Evolutionary conservation across 2,113 vertebrate species (phyloP), one percentile per base, ranked within the genome.

Genomic region (Orcinus orca): DNA sequence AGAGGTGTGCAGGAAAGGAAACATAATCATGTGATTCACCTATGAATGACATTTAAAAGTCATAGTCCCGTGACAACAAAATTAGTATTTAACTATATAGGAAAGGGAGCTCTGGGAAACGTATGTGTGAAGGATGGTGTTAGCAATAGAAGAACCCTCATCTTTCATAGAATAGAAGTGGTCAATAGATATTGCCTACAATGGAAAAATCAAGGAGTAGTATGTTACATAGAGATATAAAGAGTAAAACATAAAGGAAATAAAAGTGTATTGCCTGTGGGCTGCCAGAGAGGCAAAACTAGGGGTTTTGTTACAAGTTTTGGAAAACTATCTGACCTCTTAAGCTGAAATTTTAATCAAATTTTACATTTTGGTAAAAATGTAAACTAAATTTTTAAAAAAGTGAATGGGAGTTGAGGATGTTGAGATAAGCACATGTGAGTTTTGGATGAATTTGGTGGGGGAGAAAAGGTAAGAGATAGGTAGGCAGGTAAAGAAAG

Each of bases 311-410:
- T 79, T 65, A 71, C 1, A 47, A 70, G 17, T 6, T 23, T 81
- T 53, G 20, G 38, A 60, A 18, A 91, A 83, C 25, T 77, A 33
- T 70, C 36, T 53, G 58, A 73, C 58, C 14, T 31, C 80, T 80
- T 65, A 92, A 84, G 67, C 53, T 81, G 12, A 84, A 53, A 65
- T n/a, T 70, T 90, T 73, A 82, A 84, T 87, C 33, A 80, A 96
- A 79, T 65, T 73, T 82, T 74, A 58, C 25, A 95, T 74, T 94
- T 81, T 50, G 26, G 15, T 90, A 71, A 85, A 90, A 73, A 73
- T 25, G 33, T 33, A 89, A 79, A 79, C 15, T 91, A 71, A 71
- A 47, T 44, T 88, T 74, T 33, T 20, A 3, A 63, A 70, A 63
- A 77, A 85, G 8, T 86, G 26, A 87, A 71, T 87, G 14, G 13